Evolutionary conservation across 2,888 invertebrate species (phyloP), one percentile per base, ranked within the genome.

Genomic region (Eupithecia tripunctaria): DNA sequence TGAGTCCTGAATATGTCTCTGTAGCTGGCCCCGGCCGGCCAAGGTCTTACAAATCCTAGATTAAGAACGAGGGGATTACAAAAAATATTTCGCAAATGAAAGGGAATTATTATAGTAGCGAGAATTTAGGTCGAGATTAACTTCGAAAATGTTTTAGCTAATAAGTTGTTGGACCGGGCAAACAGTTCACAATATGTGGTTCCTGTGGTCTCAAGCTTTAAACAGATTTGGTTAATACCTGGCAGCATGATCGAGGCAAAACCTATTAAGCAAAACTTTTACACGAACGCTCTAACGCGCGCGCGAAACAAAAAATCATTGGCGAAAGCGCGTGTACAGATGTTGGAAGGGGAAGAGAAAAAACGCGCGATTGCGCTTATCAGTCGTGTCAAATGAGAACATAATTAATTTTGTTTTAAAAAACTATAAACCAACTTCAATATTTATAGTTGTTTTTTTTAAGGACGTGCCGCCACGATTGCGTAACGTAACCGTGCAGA

Each of bases 11-110:
- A 15, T 32, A 15, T 38, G 27, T 27, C 68, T 43, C 66, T 56
- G 69, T 21, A n/a, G 38, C 64, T 29, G 59, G 21, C 56, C 66
- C 10, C 18, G 38, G 25, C 27, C 15, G 68, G 43, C 68, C 62
- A 36, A 27, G 67, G 41, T 18, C 67, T 43, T 41, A 62, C 47
- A 63, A 62, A 73, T 73, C 69, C 67, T 67, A 67, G 56, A 70
- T 70, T 73, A 70, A 70, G 63, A 27, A 73, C 41, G 32, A 36
- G 38, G 67, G 38, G 60, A 47, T 65, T 65, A 72, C 43, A 60
- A 65, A 60, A 72, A 59, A 68, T 64, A 59, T 72, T 68, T 65
- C 25, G 3, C 25, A 65, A 60, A 68, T 65, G 47, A 71, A 65
- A 68, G 27, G 15, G 43, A 65, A 68, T 66, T 38, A 67, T 27